These are phyloP conservation scores for Hexactinellida sp. DNA, from an alignment of 37 sponge, comb jelly and placozoan genomes.

Conservation along the genomic window DNA sequence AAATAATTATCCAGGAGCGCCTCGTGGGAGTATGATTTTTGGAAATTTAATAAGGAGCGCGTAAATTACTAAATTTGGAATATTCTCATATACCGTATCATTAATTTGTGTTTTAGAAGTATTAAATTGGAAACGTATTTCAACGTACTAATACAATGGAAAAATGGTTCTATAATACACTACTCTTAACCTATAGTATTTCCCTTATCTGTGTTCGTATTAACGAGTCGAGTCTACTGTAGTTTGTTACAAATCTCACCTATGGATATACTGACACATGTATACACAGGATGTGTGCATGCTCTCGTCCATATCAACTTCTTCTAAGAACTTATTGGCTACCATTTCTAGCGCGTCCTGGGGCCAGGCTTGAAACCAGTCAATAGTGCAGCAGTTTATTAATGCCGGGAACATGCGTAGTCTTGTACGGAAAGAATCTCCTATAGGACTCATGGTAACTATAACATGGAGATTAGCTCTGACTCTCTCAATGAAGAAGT, in stretches of 20 bases:
- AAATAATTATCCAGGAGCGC: too few relatives aligned
- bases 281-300: conserved; percentile 58
- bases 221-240: too few relatives aligned
- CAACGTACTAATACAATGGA: too few relatives aligned
- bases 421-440: conserved; percentile 83
- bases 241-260: conserved; percentile 17
- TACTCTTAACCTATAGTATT: too few relatives aligned
- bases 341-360: conserved; percentile 97
- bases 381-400: conserved; percentile 98
- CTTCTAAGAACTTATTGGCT: conserved; percentile 96
- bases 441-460: conserved; percentile 92
- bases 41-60: too few relatives aligned
- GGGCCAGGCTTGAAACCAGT: conserved; percentile 99
- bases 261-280: conserved; percentile 94
- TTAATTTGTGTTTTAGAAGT: too few relatives aligned
- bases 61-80: too few relatives aligned
- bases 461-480: conserved; percentile 83
- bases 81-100: too few relatives aligned
- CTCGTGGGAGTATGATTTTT: too few relatives aligned
- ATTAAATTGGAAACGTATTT: too few relatives aligned
- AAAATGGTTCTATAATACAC: too few relatives aligned
- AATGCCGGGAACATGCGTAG: conserved; percentile 95
- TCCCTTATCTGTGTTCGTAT: too few relatives aligned
- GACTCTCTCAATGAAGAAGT: conserved; percentile 90
- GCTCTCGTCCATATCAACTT: conserved; percentile 63